Percentiles rank a stretch among this genome's conserved stretches.
Evolutionary conservation across 2,113 vertebrate genomes (phyloP).

Genomic region (Panthera tigris): DNA sequence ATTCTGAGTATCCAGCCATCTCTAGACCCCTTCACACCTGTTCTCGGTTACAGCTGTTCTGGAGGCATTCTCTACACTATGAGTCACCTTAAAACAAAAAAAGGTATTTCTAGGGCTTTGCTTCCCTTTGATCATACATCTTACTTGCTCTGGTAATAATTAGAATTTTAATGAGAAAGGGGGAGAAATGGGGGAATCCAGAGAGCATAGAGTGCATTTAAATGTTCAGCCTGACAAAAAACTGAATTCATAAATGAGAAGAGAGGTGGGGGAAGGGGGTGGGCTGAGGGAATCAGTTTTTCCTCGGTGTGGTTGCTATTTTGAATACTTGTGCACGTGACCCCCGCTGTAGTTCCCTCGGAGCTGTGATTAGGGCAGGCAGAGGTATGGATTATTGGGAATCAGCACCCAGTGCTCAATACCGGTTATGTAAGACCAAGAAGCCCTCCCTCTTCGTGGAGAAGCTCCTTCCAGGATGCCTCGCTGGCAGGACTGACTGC

Average conservation of each 20-base stretch:
- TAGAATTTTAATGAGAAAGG: conserved; percentile 72
- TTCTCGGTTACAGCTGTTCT: conserved; percentile 23
- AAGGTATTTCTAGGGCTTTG: conserved; percentile 67
- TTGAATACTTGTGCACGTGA: conserved; percentile 1
- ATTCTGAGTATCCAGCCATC: not conserved
- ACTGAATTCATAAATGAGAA: conserved; percentile 58
- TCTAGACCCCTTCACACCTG: not conserved
- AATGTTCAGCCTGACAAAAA: conserved; percentile 61
- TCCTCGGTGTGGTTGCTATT: not conserved
- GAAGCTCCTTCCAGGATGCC: not conserved
- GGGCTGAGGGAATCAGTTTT: not conserved
- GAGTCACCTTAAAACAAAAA: conserved; percentile 66
- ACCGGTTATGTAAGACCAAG: conserved; percentile 1
- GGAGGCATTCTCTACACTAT: not conserved
- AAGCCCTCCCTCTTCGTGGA: not conserved
- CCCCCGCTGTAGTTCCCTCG: not conserved
- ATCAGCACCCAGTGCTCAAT: not conserved
- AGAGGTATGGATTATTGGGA: not conserved
- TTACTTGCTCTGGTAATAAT: conserved; percentile 70
- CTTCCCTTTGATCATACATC: conserved; percentile 63
- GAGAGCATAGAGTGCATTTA: conserved; percentile 48
- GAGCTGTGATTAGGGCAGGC: not conserved
- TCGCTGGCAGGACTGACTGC: not conserved
- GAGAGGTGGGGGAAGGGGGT: not conserved
- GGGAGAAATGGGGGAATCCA: conserved; percentile 6